These are phyloP conservation scores for Crocallis elinguaria DNA, from an alignment of 2,888 invertebrate genomes.

Conservation along the genomic window DNA sequence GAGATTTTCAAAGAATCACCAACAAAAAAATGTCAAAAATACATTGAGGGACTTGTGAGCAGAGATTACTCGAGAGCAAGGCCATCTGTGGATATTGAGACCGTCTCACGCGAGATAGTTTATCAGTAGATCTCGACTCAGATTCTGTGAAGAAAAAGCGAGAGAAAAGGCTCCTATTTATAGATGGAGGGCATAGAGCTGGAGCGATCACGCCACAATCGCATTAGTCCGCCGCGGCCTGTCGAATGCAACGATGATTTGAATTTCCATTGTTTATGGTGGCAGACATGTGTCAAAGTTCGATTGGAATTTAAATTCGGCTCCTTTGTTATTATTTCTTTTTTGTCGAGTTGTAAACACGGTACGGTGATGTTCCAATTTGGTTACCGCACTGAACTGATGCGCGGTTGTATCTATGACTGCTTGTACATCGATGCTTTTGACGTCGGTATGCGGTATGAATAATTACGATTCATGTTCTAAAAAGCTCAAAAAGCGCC, in stretches of 20 bases:
- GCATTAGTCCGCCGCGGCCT: constrained; percentile 60
- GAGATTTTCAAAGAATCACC: constrained; percentile 76
- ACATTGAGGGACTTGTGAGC: constrained; percentile 58
- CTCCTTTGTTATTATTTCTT: constrained; percentile 79
- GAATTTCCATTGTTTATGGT: constrained; percentile 85
- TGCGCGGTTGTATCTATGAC: constrained; percentile 76
- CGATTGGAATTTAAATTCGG: constrained; percentile 85
- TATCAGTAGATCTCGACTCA: constrained; percentile 79
- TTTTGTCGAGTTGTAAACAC: constrained; percentile 84
- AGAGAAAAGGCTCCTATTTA: constrained; percentile 83
- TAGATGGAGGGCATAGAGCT: constrained; percentile 74
- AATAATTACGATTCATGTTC: constrained; percentile 80
- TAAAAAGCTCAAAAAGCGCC: constrained; percentile 34
- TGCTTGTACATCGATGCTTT: constrained; percentile 70
- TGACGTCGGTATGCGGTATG: constrained; percentile 79
- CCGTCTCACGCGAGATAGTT: constrained; percentile 81
- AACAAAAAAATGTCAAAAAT: constrained; percentile 81
- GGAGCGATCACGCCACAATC: constrained; percentile 73
- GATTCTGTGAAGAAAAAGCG: constrained; percentile 82
- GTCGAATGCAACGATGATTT: constrained; percentile 76
- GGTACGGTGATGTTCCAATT: constrained; percentile 83
- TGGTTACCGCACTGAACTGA: constrained; percentile 73
- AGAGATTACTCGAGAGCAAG: constrained; percentile 80
- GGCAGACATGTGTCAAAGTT: constrained; percentile 86
- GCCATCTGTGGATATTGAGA: constrained; percentile 85